A percentile compares a stretch with the other conserved stretches of the same genome.
Evolutionary conservation across 2,888 invertebrate genomes (phyloP).

Genomic region (Chaetoderma sp.): DNA sequence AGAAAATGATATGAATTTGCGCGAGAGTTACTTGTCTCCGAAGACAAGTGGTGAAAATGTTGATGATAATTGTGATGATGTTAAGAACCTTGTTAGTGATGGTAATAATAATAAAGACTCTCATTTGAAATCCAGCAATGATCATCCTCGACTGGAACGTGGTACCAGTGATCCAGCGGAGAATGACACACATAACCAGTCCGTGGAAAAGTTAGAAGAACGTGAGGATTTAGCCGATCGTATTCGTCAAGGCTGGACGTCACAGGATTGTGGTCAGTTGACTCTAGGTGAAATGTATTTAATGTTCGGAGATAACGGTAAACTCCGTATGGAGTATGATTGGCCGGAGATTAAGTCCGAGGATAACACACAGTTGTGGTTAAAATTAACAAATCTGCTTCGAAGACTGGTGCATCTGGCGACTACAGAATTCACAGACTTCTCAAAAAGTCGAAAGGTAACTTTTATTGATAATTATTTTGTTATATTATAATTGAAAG

Average conservation of each 20-base stretch:
- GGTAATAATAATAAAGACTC: too few relatives aligned
- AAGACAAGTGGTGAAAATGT: too few relatives aligned
- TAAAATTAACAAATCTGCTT: slow-evolving; percentile 57
- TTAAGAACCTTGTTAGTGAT: too few relatives aligned
- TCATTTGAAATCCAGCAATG: too few relatives aligned
- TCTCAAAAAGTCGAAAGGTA: too few relatives aligned
- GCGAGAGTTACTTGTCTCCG: too few relatives aligned
- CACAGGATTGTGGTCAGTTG: slow-evolving; percentile 80
- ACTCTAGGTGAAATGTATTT: slow-evolving; percentile 91
- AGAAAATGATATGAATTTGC: too few relatives aligned
- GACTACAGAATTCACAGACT: slow-evolving; percentile 60
- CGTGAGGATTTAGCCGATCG: slow-evolving; percentile 20
- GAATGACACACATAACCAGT: slow-evolving; percentile 35
- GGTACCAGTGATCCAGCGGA: too few relatives aligned
- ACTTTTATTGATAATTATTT: neutral
- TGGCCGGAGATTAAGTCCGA: slow-evolving; percentile 54
- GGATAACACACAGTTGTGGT: slow-evolving; percentile 23
- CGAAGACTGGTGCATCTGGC: slow-evolving; percentile 60
- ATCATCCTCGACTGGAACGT: too few relatives aligned
- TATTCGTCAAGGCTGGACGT: slow-evolving; percentile 80
- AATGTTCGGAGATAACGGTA: slow-evolving; percentile 74
- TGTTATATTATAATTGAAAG: neutral
- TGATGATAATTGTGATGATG: too few relatives aligned
- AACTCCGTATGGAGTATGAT: slow-evolving; percentile 69
- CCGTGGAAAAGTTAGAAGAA: slow-evolving; percentile 24